These are phyloP conservation scores for Thymelicus acteon DNA, from an alignment of 2,888 invertebrate species.

Conservation along the genomic window DNA sequence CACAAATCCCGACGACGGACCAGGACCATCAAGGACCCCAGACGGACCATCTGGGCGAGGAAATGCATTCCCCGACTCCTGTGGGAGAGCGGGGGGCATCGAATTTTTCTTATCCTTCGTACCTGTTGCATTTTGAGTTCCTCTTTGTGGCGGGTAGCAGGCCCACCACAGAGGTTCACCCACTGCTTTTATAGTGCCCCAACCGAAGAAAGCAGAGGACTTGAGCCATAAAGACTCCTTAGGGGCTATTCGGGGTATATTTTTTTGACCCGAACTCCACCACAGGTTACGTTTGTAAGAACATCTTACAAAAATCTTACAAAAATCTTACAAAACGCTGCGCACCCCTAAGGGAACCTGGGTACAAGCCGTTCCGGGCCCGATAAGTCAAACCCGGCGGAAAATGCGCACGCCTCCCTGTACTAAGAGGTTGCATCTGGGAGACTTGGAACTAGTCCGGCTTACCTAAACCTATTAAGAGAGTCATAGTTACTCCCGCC, in stretches of 20 bases:
- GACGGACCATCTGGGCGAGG: conserved; percentile 23
- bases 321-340: background rate
- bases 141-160: no score
- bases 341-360: conserved; percentile 4
- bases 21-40: conserved; percentile 24
- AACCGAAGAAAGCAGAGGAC: conserved; percentile 22
- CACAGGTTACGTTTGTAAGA: conserved; percentile 1
- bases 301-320: no score
- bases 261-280: conserved; percentile 8
- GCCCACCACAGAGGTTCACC: no score
- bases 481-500: conserved; percentile 44
- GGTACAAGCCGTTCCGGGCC: no score
- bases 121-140: conserved; percentile 3
- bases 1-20: conserved; percentile 19
- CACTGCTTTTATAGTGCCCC: no score
- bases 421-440: background rate
- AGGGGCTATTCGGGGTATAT: conserved; percentile 23
- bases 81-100: conserved; percentile 40
- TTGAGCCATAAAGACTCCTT: conserved; percentile 11
- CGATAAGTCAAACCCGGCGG: background rate
- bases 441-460: background rate
- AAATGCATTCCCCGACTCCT: conserved; percentile 40
- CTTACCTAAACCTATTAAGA: conserved; percentile 20
- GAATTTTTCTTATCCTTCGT: background rate
- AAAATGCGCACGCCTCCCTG: background rate